These are phyloP conservation scores for Calyptommatus sinebrachiatus DNA, from an alignment of 2,113 vertebrate species.

Conservation along the genomic window DNA sequence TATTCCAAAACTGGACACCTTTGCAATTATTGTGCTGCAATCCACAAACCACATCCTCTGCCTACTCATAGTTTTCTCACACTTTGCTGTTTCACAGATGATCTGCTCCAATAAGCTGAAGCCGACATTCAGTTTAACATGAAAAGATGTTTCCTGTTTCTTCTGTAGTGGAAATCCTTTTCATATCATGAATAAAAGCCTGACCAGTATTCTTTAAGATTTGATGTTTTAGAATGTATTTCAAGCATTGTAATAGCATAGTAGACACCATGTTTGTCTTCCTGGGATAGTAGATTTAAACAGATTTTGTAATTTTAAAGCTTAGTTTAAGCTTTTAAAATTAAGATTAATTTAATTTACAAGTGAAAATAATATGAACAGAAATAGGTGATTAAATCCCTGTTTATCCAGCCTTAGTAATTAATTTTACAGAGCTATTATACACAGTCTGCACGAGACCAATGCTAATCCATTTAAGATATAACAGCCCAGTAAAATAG, in stretches of 20 bases:
- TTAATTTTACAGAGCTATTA: no score
- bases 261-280: no score
- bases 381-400: no score
- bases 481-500: no score
- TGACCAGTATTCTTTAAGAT: neutral
- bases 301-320: no score
- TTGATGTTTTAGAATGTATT: neutral
- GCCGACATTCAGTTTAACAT: neutral
- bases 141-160: slow-evolving; percentile 4
- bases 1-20: neutral
- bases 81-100: neutral
- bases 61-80: neutral
- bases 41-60: neutral
- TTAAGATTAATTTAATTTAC: no score
- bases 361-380: no score
- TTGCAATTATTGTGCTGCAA: neutral
- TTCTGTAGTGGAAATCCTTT: neutral
- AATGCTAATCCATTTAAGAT: no score
- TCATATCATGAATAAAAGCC: neutral
- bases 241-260: neutral
- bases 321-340: no score
- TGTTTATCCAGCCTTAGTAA: no score
- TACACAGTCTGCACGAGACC: no score
- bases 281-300: no score
- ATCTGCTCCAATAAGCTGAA: neutral